Conservation (phyloP, 2,113 vertebrate genomes). For the Paracanthobrama guichenoti region DNA sequence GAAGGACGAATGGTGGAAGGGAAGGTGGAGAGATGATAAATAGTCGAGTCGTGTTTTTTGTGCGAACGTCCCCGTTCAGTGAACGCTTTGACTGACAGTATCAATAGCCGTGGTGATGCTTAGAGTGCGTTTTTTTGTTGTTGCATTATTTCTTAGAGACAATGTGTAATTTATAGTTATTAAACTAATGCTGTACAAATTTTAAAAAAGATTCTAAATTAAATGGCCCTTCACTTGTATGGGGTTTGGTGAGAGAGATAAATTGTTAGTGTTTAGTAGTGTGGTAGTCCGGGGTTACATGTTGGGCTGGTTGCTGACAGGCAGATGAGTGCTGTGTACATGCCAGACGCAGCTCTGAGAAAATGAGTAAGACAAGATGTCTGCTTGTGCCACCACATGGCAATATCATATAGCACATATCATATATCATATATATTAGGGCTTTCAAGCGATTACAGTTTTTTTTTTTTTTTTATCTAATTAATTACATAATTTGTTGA, state of each 20-base stretch:
- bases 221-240: neutral
- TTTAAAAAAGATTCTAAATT: neutral
- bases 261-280: slow-evolving; percentile 23
- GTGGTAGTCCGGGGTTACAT: slow-evolving; percentile 37
- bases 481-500: too few relatives aligned
- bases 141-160: slow-evolving; percentile 3
- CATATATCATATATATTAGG: too few relatives aligned
- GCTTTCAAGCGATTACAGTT: too few relatives aligned
- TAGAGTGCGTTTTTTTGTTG: neutral
- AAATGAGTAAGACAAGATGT: slow-evolving; percentile 90
- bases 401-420: slow-evolving; percentile 59
- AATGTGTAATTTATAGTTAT: slow-evolving; percentile 21
- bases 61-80: slow-evolving; percentile 78
- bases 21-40: slow-evolving; percentile 71
- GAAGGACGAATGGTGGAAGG: slow-evolving; percentile 70
- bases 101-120: slow-evolving; percentile 39
- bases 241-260: neutral
- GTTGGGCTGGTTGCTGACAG: slow-evolving; percentile 48
- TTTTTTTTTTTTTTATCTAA: too few relatives aligned
- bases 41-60: slow-evolving; percentile 79
- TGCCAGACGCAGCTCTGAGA: slow-evolving; percentile 82
- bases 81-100: slow-evolving; percentile 23
- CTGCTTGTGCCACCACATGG: slow-evolving; percentile 87
- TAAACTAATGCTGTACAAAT: neutral
- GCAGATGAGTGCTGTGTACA: slow-evolving; percentile 85